Base-by-base conservation (phyloP, 2,888 invertebrate species). In the Chymomyza fuscimana region DNA sequence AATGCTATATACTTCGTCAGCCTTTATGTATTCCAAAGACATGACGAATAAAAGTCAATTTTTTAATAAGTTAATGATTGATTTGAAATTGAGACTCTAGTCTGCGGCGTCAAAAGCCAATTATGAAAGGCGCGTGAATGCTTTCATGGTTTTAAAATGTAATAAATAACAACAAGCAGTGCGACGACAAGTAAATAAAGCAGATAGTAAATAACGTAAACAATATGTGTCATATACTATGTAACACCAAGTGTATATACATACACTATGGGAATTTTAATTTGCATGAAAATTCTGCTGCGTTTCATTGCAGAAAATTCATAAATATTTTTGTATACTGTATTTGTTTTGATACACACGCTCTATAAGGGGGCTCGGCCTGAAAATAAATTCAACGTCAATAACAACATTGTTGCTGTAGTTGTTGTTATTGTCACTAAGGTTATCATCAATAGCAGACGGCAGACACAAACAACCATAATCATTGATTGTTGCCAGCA, bases 361-460 rank as follows among this genome's bases (percentile, higher is more conserved):
- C 68, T 74, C 12, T 12, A 58, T 25, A 61, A 60, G 81, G 86
- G 86, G 87, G 87, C 83, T 87, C 83, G 87, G 67, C 83, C 72
- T 68, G 69, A 64, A 75, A 73, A 74, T 70, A 68, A 59, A 40
- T 29, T 68, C 61, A 59, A 22, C 69, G 75, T 78, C 72, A 67
- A 75, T 60, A 75, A 75, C 63, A 63, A 60, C 60, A 60, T 15
- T 15, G 10, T 62, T 69, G 64, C 72, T 25, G 25, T 7, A 1
- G 9, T 32, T 75, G 67, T 69, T 70, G 64, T 65, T 73, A 61
- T 71, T 61, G 68, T 56, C 25, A 25, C 15, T 25, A 82, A 75
- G 83, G 83, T 87, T 83, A 83, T 83, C 83, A 58, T 7, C 22
- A 76, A 58, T 54, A 51, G 59, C 59, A 64, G 22, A 58, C 25